These are phyloP conservation scores for Rana temporaria DNA, from an alignment of 2,113 vertebrate species.

Conservation along the genomic window DNA sequence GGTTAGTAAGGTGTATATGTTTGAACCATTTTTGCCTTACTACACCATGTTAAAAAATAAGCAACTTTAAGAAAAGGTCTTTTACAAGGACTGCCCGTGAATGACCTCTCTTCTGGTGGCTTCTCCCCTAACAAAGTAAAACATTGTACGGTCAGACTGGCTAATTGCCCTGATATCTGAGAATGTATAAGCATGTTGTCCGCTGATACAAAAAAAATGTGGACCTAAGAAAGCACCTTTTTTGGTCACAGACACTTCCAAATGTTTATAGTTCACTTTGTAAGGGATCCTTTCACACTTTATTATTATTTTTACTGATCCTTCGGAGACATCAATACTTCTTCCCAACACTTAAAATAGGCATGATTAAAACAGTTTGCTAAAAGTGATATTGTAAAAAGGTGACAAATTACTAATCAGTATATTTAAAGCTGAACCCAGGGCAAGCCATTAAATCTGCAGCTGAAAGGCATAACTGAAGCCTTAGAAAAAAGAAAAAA, in stretches of 20 bases:
- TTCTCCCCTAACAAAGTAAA: neutral
- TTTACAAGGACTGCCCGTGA: too few relatives aligned
- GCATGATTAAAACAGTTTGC: neutral
- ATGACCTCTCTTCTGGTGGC: neutral
- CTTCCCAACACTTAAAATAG: neutral
- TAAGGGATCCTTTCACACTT: neutral
- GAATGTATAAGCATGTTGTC: neutral
- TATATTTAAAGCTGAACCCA: too few relatives aligned
- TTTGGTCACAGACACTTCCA: neutral
- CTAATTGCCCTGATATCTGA: constrained; percentile 7
- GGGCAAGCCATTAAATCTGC: too few relatives aligned
- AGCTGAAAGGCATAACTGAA: too few relatives aligned
- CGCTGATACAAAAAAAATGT: neutral
- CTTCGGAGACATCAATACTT: neutral
- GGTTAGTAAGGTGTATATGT: too few relatives aligned
- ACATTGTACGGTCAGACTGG: constrained; percentile 7
- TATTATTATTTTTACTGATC: neutral
- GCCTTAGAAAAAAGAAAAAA: too few relatives aligned
- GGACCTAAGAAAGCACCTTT: constrained; percentile 3
- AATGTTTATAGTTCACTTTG: neutral
- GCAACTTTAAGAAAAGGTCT: too few relatives aligned
- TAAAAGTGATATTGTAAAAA: too few relatives aligned
- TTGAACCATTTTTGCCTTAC: too few relatives aligned
- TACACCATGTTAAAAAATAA: too few relatives aligned
- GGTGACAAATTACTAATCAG: too few relatives aligned